These are phyloP conservation scores for Agonopterix alstromeriana DNA, from an alignment of 2,888 invertebrate genomes.

Conservation along the genomic window DNA sequence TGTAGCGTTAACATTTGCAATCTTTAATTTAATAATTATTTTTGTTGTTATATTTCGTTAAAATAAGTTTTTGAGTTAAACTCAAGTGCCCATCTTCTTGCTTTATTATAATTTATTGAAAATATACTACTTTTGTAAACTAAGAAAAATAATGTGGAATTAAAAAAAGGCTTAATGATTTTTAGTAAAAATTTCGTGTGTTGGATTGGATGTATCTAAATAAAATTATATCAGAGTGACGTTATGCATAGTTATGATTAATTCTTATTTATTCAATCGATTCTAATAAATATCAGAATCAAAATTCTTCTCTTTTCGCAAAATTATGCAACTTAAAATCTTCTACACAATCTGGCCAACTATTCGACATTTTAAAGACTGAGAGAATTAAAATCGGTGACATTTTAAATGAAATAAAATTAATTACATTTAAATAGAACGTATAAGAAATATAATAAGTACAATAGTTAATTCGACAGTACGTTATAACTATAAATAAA, in stretches of 20 bases:
- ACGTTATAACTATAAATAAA: conserved; percentile 44
- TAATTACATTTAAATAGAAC: conserved; percentile 30
- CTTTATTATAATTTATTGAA: conserved; percentile 54
- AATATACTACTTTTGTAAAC: conserved; percentile 6
- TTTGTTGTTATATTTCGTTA: conserved; percentile 29
- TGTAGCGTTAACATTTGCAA: conserved; percentile 5
- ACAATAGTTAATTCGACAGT: conserved; percentile 66
- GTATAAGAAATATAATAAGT: conserved; percentile 44
- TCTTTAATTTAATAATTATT: conserved; percentile 10
- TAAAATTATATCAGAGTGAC: conserved; percentile 24
- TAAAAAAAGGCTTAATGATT: conserved; percentile 7
- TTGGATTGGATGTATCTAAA: conserved; percentile 28
- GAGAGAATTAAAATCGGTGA: conserved; percentile 32
- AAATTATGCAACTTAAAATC: too few species aligned
- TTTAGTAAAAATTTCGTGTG: conserved; percentile 24
- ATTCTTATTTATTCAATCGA: conserved; percentile 34
- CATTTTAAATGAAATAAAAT: conserved; percentile 22
- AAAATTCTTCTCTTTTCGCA: conserved; percentile 12
- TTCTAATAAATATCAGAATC: conserved; percentile 6
- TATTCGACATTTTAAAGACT: conserved; percentile 35
- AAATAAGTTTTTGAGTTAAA: conserved; percentile 52
- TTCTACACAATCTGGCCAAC: not conserved
- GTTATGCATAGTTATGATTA: conserved; percentile 21
- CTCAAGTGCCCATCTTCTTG: conserved; percentile 60
- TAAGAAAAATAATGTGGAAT: not conserved